These are phyloP conservation scores for Sorex maritimensis DNA, from an alignment of 2,797 vertebrate genomes.

Conservation along the genomic window DNA sequence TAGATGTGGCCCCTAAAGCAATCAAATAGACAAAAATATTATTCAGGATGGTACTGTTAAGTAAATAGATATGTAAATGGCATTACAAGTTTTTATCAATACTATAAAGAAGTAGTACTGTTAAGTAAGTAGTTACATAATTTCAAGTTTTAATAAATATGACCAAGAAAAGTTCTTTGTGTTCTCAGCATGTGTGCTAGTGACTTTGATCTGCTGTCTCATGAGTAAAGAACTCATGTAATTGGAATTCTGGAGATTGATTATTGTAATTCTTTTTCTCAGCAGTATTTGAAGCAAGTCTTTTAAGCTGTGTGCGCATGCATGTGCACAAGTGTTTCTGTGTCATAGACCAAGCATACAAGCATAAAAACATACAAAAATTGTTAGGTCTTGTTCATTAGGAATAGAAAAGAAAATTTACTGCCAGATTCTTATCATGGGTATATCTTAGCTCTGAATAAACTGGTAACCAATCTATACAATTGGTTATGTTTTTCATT, in stretches of 20 bases:
- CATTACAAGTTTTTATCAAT: background rate
- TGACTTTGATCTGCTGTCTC: background rate
- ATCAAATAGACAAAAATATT: background rate
- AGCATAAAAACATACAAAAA: too few relatives aligned
- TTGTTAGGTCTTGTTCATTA: background rate
- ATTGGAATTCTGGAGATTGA: background rate
- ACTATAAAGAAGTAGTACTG: background rate
- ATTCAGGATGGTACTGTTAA: background rate
- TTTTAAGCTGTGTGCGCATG: background rate
- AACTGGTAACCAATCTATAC: too few relatives aligned
- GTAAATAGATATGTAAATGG: background rate
- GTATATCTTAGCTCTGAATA: too few relatives aligned
- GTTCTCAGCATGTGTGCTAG: background rate
- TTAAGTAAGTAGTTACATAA: background rate
- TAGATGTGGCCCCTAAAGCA: too few relatives aligned
- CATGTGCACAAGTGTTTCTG: background rate
- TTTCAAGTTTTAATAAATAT: background rate
- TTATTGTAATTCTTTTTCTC: slow-evolving; percentile 34
- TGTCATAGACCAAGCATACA: too few relatives aligned
- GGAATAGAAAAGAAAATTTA: slow-evolving; percentile 15
- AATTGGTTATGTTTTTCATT: background rate
- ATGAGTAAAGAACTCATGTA: slow-evolving; percentile 2
- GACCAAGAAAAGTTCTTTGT: background rate
- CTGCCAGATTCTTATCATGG: too few relatives aligned
- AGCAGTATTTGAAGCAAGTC: background rate